Evolutionary conservation across 2,888 invertebrate species (phyloP).

Genomic region (Eupithecia exiguata): DNA sequence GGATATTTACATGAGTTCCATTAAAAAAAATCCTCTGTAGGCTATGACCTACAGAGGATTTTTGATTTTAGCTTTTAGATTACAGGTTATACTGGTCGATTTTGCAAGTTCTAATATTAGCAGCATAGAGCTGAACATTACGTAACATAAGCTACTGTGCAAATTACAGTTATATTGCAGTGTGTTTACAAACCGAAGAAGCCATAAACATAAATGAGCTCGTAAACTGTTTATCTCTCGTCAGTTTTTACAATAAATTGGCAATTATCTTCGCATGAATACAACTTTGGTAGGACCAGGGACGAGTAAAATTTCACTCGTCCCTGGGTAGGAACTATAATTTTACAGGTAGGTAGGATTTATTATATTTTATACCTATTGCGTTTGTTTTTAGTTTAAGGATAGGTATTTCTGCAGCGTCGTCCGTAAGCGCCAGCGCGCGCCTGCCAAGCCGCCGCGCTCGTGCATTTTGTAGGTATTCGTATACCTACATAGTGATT

Average conservation of each 20-base stretch:
- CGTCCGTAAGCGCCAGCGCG: no score
- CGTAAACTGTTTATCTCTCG: slow-evolving; percentile 64
- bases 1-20: not conserved
- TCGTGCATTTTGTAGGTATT: no score
- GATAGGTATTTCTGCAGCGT: no score
- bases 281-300: not conserved
- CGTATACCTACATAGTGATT: no score
- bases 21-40: no score
- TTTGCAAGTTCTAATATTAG: slow-evolving; percentile 2
- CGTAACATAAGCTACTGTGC: slow-evolving; percentile 20
- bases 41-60: no score
- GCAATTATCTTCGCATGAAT: not conserved
- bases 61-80: no score
- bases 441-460: no score
- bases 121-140: not conserved
- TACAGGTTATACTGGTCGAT: not conserved
- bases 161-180: slow-evolving; percentile 49
- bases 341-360: not conserved
- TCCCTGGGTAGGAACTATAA: not conserved
- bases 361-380: not conserved
- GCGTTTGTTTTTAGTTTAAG: not conserved
- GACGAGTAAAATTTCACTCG: no score
- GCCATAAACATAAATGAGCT: slow-evolving; percentile 65
- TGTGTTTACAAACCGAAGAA: slow-evolving; percentile 59
- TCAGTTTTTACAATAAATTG: slow-evolving; percentile 45